Evolutionary conservation across 2,113 vertebrate species (phyloP).

Genomic region (Lamprotornis superbus): DNA sequence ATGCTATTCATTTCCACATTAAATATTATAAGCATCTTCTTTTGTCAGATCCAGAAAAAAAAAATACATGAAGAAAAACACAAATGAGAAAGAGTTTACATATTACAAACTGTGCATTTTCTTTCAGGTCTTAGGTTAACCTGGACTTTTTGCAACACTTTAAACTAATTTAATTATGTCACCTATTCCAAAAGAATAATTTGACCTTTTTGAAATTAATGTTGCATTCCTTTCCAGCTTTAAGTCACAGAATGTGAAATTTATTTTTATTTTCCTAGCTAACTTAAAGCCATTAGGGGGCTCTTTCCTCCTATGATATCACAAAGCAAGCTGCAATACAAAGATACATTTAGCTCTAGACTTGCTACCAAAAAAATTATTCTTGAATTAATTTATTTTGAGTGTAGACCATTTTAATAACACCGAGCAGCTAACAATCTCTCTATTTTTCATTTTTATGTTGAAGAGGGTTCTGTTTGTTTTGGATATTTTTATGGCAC

Average conservation of each 20-base stretch:
- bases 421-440: not conserved
- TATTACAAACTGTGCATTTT: not conserved
- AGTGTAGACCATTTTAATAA: not conserved
- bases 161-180: not conserved
- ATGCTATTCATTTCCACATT: not conserved
- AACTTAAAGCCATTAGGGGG: slow-evolving; percentile 73
- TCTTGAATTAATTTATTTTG: not conserved
- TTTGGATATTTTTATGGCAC: not conserved
- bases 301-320: slow-evolving; percentile 71
- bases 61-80: not conserved
- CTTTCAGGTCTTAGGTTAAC: not conserved
- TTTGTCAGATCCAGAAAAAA: not conserved
- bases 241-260: not conserved
- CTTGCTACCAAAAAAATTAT: not conserved
- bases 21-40: not conserved
- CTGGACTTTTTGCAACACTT: not conserved
- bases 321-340: not conserved
- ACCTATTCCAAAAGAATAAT: not conserved
- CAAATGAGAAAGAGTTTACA: not conserved
- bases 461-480: not conserved
- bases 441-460: not conserved
- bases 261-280: slow-evolving; percentile 18
- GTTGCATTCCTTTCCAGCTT: not conserved
- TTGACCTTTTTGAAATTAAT: not conserved
- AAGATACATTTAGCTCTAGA: not conserved